Evolutionary conservation across 2,888 invertebrate genomes (phyloP).

Genomic region (Metellina segmentata): DNA sequence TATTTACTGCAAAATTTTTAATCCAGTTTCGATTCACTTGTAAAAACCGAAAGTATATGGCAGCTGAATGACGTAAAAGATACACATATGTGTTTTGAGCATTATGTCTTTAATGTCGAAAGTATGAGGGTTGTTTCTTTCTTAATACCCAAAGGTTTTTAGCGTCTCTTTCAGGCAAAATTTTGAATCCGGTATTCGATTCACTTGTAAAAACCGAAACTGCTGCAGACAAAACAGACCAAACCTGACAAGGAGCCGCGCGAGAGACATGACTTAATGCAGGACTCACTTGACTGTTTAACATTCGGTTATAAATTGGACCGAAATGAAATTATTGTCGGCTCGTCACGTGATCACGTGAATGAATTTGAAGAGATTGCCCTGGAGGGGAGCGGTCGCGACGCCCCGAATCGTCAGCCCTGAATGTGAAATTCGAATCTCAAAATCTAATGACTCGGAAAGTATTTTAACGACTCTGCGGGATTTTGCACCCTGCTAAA

Average conservation of each 20-base stretch:
- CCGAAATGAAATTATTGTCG: slow-evolving; percentile 13
- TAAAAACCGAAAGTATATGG: no score
- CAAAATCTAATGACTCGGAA: slow-evolving; percentile 54
- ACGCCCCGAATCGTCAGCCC: background rate
- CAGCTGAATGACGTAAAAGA: no score
- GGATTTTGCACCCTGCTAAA: slow-evolving; percentile 13
- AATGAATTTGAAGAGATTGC: background rate
- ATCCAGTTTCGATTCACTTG: no score
- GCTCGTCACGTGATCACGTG: background rate
- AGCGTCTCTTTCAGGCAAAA: no score
- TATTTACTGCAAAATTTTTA: no score
- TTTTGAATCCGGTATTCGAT: no score
- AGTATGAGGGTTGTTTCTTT: no score
- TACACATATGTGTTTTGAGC: no score
- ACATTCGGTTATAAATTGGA: background rate
- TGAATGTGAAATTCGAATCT: slow-evolving; percentile 31
- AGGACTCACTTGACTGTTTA: background rate
- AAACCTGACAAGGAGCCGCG: background rate
- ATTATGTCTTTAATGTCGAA: no score
- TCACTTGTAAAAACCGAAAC: no score
- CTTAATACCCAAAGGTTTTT: no score
- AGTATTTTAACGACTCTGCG: slow-evolving; percentile 52
- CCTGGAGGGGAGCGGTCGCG: background rate
- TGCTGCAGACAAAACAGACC: no score
- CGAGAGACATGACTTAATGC: background rate